A percentile compares a stretch with the other conserved stretches of the same genome.
Evolutionary conservation across 2,797 vertebrate species (phyloP).

Genomic region (Crocodylus rhombifer): DNA sequence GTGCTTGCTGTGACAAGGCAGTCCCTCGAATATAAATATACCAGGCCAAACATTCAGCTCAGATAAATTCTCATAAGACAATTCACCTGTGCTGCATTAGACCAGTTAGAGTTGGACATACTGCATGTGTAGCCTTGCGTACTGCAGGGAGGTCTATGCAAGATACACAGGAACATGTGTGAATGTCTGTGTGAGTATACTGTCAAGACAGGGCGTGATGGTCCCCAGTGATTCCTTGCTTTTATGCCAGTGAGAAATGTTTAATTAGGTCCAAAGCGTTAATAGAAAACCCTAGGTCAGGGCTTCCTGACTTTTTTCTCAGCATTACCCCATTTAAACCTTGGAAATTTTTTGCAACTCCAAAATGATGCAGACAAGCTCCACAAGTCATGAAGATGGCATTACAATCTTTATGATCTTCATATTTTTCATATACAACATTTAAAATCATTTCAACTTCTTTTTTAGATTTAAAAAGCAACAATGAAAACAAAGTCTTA

Average conservation of each 20-base stretch:
- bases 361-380: neutral
- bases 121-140: neutral
- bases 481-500: no score
- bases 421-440: no score
- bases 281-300: neutral
- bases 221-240: neutral
- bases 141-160: neutral
- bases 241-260: neutral
- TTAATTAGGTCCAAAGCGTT: neutral
- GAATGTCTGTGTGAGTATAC: fast-evolving
- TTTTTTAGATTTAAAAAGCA: no score
- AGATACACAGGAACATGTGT: neutral
- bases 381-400: fast-evolving
- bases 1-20: neutral
- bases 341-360: no score
- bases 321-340: no score
- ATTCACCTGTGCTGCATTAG: neutral
- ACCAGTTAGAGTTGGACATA: neutral
- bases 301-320: neutral
- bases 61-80: neutral
- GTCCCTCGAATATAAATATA: neutral
- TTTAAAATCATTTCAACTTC: no score
- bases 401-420: no score
- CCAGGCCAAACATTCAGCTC: neutral
- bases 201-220: neutral